phyloP scores from a whole-genome alignment of 1,140 invertebrate species.

The Eupeodes corollae region DNA sequence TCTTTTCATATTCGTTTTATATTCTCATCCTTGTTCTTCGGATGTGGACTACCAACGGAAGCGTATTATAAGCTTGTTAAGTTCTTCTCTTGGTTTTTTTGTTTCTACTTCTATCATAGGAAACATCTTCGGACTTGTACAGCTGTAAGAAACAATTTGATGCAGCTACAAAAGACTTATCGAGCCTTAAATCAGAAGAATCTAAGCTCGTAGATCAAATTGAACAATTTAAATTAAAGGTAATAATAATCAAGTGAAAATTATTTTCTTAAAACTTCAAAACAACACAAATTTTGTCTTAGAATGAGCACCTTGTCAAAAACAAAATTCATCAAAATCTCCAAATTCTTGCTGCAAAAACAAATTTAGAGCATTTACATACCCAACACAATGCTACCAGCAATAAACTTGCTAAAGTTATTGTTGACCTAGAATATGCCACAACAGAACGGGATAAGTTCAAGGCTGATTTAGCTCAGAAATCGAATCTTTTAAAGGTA shows the following conservation, averaged over 20 bases:
- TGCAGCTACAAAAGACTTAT: conserved; percentile 29
- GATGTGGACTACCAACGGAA: no score
- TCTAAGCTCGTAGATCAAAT: conserved; percentile 29
- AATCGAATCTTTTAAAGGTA: conserved; percentile 27
- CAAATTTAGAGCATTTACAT: conserved; percentile 32
- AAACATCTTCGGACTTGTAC: conserved; percentile 29
- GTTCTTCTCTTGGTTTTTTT: conserved; percentile 14
- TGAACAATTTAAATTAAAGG: conserved; percentile 14
- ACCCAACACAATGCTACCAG: conserved; percentile 28
- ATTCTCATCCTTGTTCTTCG: no score
- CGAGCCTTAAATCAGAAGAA: conserved; percentile 19
- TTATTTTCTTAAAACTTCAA: no score
- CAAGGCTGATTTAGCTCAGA: conserved; percentile 22
- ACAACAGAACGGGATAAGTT: conserved; percentile 29
- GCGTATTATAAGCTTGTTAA: no score
- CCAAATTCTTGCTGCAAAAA: conserved; percentile 31
- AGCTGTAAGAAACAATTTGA: conserved; percentile 26
- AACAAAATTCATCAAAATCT: conserved; percentile 33
- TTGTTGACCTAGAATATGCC: conserved; percentile 29
- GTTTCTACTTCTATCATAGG: conserved; percentile 25
- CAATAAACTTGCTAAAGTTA: conserved; percentile 31
- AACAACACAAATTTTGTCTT: background rate
- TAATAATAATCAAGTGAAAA: background rate
- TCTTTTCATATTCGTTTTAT: no score
- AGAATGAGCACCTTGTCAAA: conserved; percentile 28